Conservation (phyloP, 2,797 vertebrate genomes). For the Phataginus tricuspis region DNA sequence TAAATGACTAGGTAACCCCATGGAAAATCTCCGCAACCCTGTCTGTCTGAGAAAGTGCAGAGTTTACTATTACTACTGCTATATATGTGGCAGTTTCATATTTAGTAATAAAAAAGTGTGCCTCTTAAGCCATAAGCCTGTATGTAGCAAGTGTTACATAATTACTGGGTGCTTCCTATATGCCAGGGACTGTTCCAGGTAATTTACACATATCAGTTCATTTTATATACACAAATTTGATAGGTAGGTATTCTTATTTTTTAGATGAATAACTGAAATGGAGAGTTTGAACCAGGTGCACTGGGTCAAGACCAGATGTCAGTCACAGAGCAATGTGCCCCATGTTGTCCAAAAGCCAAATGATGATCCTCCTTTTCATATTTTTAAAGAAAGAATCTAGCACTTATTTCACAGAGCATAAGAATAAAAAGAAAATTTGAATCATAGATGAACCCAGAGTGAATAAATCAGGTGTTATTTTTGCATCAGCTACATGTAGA, state of each 20-base stretch:
- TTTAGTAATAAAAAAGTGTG: neutral
- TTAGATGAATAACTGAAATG: constrained; percentile 5
- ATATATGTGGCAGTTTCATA: neutral
- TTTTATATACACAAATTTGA: neutral
- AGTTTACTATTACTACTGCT: neutral
- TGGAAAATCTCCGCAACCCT: neutral
- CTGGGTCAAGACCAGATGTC: neutral
- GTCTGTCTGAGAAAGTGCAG: neutral
- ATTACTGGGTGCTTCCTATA: neutral
- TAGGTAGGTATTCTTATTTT: neutral
- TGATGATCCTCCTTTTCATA: neutral
- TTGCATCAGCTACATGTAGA: neutral
- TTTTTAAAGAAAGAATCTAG: neutral
- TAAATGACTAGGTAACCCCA: neutral
- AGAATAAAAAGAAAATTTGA: neutral
- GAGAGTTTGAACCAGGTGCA: neutral
- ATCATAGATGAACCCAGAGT: neutral
- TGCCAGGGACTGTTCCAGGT: neutral
- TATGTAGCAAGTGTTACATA: neutral
- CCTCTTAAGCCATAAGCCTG: neutral
- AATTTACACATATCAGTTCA: neutral
- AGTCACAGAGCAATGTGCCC: neutral
- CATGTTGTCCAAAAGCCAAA: neutral
- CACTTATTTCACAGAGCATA: neutral
- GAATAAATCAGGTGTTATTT: neutral